Conservation (phyloP, 1,140 invertebrate species). For the Mizuhopecten yessoensis region DNA sequence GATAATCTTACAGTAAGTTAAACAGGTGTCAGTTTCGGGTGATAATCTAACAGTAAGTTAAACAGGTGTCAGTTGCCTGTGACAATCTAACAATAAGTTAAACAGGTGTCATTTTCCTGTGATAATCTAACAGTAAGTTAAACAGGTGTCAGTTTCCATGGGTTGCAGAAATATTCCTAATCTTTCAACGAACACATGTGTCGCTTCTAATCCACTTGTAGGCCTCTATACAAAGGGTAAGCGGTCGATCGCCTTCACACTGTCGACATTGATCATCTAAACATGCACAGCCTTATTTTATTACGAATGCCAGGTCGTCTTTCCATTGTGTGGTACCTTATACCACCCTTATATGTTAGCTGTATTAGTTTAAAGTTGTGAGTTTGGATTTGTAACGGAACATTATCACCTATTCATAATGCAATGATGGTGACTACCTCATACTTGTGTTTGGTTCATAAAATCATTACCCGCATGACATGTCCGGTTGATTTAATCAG, state of each 20-base stretch:
- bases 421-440: not conserved
- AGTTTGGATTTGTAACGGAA: not conserved
- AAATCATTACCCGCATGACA: not conserved
- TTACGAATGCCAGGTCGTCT: not conserved
- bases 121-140: not conserved
- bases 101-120: not conserved
- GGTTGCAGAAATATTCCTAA: not conserved
- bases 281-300: not conserved
- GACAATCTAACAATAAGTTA: not conserved
- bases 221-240: not conserved
- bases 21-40: not conserved
- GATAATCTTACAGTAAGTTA: not conserved
- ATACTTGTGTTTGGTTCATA: not conserved
- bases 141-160: not conserved
- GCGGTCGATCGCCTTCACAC: too few species aligned
- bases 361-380: not conserved
- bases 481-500: not conserved
- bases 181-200: not conserved
- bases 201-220: not conserved
- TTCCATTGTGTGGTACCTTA: too few species aligned
- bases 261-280: not conserved
- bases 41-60: not conserved
- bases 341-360: not conserved
- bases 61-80: not conserved
- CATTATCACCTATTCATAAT: not conserved